Evolutionary conservation across 2,113 vertebrate genomes (phyloP).

Genomic region (Nematolebias whitei): DNA sequence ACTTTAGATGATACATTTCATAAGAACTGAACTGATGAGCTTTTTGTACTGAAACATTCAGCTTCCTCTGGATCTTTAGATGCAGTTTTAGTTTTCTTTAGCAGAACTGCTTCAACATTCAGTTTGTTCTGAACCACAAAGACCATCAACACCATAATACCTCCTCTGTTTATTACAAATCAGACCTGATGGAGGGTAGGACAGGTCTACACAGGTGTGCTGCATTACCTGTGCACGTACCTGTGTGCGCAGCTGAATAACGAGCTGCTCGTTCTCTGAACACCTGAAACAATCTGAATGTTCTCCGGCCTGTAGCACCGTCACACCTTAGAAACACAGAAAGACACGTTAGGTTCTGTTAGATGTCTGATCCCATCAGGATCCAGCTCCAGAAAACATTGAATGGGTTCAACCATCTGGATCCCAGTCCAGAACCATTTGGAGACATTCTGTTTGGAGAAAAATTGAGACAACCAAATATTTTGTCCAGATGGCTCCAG

Average conservation of each 20-base stretch:
- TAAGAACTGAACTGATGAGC: no score
- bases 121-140: background rate
- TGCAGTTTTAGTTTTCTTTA: background rate
- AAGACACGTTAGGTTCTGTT: background rate
- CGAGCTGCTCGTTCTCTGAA: conserved; percentile 76
- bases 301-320: conserved; percentile 44
- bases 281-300: conserved; percentile 63
- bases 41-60: background rate
- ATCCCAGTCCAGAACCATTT: no score
- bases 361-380: no score
- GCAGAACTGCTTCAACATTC: background rate
- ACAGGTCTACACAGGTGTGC: fast-evolving
- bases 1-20: no score
- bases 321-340: conserved; percentile 48
- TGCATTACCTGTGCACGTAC: conserved; percentile 63
- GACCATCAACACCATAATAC: no score
- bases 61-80: background rate
- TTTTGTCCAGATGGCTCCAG: no score
- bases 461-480: no score
- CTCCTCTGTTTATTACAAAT: no score
- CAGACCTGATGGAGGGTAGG: no score
- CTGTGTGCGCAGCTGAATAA: conserved; percentile 84
- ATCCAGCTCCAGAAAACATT: no score
- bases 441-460: no score
- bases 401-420: no score